phyloP scores from a whole-genome alignment of 2,113 vertebrate species.

The Archilochus colubris region DNA sequence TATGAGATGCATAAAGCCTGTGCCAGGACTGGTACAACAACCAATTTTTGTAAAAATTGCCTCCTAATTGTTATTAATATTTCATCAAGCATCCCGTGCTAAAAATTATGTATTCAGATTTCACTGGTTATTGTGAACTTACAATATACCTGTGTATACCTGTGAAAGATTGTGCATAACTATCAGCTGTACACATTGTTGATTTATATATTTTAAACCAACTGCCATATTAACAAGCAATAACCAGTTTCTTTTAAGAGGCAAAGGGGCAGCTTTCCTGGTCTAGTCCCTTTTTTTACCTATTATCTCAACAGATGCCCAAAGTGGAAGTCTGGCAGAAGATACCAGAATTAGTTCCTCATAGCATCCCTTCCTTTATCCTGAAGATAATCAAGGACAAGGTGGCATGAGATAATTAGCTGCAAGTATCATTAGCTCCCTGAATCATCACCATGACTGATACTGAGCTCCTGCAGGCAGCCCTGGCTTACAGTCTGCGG shows the following conservation, averaged over 20 bases:
- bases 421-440: constrained; percentile 30
- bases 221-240: not conserved
- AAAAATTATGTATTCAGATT: not conserved
- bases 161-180: not conserved
- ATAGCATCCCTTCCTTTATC: not conserved
- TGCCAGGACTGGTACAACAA: not conserved
- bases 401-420: constrained; percentile 24
- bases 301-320: not conserved
- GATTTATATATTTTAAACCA: not conserved
- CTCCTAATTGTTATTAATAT: not conserved
- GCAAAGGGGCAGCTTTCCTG: not conserved
- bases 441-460: constrained; percentile 4
- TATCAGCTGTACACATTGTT: not conserved
- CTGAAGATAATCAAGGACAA: constrained; percentile 9
- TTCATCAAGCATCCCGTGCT: not conserved
- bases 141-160: not conserved
- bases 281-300: not conserved
- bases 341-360: constrained; percentile 17
- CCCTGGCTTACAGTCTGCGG: not conserved
- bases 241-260: not conserved
- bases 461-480: not conserved
- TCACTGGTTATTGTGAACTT: not conserved
- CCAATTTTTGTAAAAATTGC: not conserved
- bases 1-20: not conserved
- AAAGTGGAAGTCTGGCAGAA: constrained; percentile 12